Evolutionary conservation across 2,113 vertebrate species (phyloP), one percentile per base, ranked within the genome.

Genomic region (Vulpes lagopus): DNA sequence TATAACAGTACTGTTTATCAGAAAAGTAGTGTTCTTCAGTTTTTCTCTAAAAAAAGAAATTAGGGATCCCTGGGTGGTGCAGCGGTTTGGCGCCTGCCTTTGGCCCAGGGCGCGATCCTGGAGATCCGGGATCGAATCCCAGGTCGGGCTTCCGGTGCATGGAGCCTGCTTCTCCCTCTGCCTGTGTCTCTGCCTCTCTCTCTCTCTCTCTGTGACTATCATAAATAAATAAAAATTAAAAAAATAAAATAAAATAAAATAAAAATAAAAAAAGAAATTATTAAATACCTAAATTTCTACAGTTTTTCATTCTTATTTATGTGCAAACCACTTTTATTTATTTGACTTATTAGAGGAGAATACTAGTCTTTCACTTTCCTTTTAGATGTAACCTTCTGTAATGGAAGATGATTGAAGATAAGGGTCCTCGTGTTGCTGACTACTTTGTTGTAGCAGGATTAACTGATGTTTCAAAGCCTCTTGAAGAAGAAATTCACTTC

Each of bases 331-430:
- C 84, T 91, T 67, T 8, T 14, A n/a, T 92, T 85, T 55, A 84
- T 74, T 80, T 95, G 90, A 10, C 27, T 76, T 69, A 78, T 17
- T 89, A 60, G 30, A 89, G 22, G 25, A 81, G 10, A 92, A 74
- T 89, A 51, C 51, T 82, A 17, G 16, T 71, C 11, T 92, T 12
- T 96, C 73, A 95, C 69, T 97, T 87, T 96, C 32, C 90, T 92
- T 87, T 94, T 96, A 99, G 99, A 91, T 97, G 59, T 64, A 97
- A 79, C 97, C 23, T 97, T 98, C 98, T 99, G 99, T 99, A 98
- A 99, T 99, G 99, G 99, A 99, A 99, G 98, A 99, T 99, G 99
- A 99, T 99, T 99, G 99, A 99, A 99, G 99, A 99, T 99, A 99
- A 99, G 99, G 99, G 99, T 69, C 99, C 99, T 96, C 99, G 99